Percentiles rank a stretch among this genome's conserved stretches.
Evolutionary conservation across 2,888 invertebrate genomes (phyloP).

Genomic region (Diaprepes abbreviatus): DNA sequence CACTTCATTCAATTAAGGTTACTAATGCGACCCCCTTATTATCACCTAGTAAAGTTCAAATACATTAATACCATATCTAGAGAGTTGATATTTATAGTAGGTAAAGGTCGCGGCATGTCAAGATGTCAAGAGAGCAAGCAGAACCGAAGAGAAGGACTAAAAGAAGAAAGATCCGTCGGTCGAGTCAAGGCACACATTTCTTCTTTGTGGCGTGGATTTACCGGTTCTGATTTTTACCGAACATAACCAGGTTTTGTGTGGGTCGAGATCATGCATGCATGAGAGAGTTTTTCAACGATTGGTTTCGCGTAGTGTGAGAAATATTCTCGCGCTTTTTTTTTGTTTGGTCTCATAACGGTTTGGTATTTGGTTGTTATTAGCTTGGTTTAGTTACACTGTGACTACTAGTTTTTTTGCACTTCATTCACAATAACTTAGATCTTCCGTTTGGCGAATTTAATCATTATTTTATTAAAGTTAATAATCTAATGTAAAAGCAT

Average conservation of each 20-base stretch:
- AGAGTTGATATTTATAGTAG: too few species aligned
- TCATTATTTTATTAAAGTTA: too few species aligned
- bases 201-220: slow-evolving; percentile 37
- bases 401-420: too few species aligned
- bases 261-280: slow-evolving; percentile 34
- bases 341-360: neutral
- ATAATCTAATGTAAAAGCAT: too few species aligned
- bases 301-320: slow-evolving; percentile 26
- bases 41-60: too few species aligned
- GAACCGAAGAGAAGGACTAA: neutral
- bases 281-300: slow-evolving; percentile 31
- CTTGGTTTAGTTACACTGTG: too few species aligned
- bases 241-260: slow-evolving; percentile 34
- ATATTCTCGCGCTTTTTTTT: neutral
- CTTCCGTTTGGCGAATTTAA: too few species aligned
- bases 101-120: slow-evolving; percentile 14
- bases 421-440: too few species aligned
- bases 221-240: slow-evolving; percentile 26
- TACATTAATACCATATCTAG: too few species aligned
- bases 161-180: slow-evolving; percentile 5
- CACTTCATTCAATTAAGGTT: too few species aligned
- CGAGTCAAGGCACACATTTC: slow-evolving; percentile 29
- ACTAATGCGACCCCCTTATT: too few species aligned
- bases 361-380: too few species aligned
- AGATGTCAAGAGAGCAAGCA: slow-evolving; percentile 19